Conservation (phyloP, 2,888 invertebrate species). For the Drosophila affinis region DNA sequence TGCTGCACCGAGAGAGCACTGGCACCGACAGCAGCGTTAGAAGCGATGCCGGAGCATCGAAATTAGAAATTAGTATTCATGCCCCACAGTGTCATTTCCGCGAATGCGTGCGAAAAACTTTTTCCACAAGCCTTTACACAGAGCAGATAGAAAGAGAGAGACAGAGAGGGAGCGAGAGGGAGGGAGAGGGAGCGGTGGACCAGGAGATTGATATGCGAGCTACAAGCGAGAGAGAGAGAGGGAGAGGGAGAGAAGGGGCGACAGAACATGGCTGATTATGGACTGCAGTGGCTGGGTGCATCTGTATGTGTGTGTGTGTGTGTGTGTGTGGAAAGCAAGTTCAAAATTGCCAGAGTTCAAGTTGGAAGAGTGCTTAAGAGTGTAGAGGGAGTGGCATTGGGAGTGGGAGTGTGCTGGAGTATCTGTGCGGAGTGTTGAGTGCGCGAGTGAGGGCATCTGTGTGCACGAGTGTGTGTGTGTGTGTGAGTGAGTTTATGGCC, state of each 20-base stretch:
- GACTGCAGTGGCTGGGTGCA: constrained; percentile 44
- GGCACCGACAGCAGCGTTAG: constrained; percentile 25
- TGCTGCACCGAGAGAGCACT: constrained; percentile 49
- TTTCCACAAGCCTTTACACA: constrained; percentile 50
- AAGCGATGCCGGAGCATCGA: constrained; percentile 59
- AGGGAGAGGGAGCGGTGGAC: background rate
- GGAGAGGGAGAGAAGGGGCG: constrained; percentile 41
- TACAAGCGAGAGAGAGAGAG: constrained; percentile 10
- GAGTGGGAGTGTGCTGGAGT: constrained; percentile 3
- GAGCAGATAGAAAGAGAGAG: constrained; percentile 8
- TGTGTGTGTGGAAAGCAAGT: constrained; percentile 46
- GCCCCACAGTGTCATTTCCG: constrained; percentile 82
- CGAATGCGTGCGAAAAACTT: constrained; percentile 68
- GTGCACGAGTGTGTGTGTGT: constrained; percentile 12
- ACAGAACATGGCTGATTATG: constrained; percentile 65
- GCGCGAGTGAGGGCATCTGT: constrained; percentile 20
- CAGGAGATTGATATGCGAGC: constrained; percentile 34
- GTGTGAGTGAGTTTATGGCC: constrained; percentile 54
- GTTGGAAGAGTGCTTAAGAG: constrained; percentile 54
- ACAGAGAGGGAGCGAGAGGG: constrained; percentile 10
- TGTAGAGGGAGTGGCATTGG: constrained; percentile 7
- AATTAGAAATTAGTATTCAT: constrained; percentile 83
- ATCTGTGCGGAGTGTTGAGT: constrained; percentile 25
- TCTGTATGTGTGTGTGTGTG: constrained; percentile 7
- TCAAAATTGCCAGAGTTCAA: constrained; percentile 68